Percentiles rank a stretch among this genome's conserved stretches.
Conservation (phyloP, 2,113 vertebrate species). For the Paramisgurnus dabryanus region DNA sequence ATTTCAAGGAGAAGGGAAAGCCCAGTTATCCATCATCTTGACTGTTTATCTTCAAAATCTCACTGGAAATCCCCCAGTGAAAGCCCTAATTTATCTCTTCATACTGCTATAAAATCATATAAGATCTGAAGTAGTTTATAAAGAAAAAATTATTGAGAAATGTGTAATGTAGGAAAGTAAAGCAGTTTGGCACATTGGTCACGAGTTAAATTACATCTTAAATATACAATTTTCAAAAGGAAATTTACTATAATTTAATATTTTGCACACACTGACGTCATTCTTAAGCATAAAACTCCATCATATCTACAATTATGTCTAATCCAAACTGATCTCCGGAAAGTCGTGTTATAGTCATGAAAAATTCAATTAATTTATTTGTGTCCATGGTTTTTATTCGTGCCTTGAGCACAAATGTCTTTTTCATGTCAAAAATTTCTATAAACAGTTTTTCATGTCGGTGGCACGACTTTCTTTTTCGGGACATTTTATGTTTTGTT, state of each 20-base stretch:
- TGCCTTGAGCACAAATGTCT: too few relatives aligned
- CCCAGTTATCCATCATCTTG: not conserved
- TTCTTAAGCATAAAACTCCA: not conserved
- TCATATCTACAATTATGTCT: not conserved
- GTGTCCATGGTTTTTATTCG: too few relatives aligned
- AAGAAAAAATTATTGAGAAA: constrained; percentile 7
- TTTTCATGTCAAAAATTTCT: too few relatives aligned
- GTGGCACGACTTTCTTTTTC: too few relatives aligned
- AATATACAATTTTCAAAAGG: not conserved
- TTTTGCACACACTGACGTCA: not conserved
- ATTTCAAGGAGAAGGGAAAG: not conserved
- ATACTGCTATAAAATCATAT: constrained; percentile 24
- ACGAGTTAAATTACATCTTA: constrained; percentile 4
- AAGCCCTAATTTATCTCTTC: not conserved
- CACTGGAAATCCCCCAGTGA: not conserved
- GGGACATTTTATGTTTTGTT: too few relatives aligned
- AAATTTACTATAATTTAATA: not conserved
- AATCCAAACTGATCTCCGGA: too few relatives aligned
- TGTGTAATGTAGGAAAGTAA: not conserved
- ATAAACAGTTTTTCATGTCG: too few relatives aligned
- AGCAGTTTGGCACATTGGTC: not conserved
- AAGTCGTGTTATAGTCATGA: too few relatives aligned
- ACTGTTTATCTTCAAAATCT: constrained; percentile 21
- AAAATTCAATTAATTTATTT: too few relatives aligned
- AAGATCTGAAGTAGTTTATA: not conserved